phyloP scores from a whole-genome alignment of 2,113 vertebrate species.

The Diadophis punctatus region DNA sequence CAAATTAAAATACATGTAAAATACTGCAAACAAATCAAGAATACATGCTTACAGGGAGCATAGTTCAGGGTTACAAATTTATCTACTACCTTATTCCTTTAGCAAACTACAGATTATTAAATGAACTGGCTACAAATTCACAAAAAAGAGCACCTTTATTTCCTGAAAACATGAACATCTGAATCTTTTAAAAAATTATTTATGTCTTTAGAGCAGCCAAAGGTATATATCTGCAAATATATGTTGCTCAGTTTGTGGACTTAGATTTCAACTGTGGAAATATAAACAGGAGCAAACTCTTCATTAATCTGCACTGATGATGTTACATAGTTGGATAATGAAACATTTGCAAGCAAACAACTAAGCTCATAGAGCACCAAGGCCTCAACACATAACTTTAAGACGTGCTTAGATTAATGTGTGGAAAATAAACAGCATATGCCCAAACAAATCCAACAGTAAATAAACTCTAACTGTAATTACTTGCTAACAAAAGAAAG shows the following conservation, averaged over 20 bases:
- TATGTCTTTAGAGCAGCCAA: neutral
- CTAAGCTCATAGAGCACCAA: neutral
- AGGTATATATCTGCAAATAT: neutral
- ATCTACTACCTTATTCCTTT: neutral
- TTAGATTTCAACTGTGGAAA: neutral
- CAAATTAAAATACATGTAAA: neutral
- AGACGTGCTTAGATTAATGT: neutral
- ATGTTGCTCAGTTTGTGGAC: neutral
- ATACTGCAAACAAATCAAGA: neutral
- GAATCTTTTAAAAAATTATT: neutral
- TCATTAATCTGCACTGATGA: neutral
- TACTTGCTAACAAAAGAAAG: neutral
- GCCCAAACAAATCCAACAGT: neutral
- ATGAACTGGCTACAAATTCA: neutral
- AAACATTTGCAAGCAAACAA: neutral
- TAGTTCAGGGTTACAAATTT: neutral
- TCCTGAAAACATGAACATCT: neutral
- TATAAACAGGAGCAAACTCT: neutral
- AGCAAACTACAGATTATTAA: neutral
- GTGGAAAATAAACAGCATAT: neutral
- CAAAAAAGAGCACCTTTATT: neutral
- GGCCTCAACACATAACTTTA: neutral
- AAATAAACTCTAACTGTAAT: neutral
- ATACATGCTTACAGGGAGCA: neutral
- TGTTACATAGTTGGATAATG: neutral